Conservation (phyloP, 2,113 vertebrate species). For the Mustelus asterias region DNA sequence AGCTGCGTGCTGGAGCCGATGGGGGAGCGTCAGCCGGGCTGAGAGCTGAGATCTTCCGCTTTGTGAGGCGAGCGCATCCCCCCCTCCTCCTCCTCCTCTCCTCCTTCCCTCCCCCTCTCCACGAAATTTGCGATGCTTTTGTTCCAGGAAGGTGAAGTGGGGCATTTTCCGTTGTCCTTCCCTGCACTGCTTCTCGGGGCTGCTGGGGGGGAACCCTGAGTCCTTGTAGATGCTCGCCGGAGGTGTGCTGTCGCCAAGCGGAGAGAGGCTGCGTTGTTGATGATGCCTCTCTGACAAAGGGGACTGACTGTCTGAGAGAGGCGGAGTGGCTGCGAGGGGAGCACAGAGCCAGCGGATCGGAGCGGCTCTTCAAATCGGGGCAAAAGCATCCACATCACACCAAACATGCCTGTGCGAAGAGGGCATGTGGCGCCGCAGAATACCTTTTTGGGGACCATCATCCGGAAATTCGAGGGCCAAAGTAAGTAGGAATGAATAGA, state of each 20-base stretch:
- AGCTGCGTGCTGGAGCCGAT: conserved; percentile 57
- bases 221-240: not conserved
- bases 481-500: conserved; percentile 72
- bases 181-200: not conserved
- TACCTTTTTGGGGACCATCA: conserved; percentile 96
- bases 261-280: conserved; percentile 24
- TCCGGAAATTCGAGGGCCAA: conserved; percentile 99
- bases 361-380: not conserved
- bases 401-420: conserved; percentile 96
- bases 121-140: conserved; percentile 66
- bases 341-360: not conserved
- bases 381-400: conserved; percentile 37
- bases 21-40: conserved; percentile 62
- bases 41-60: conserved; percentile 61
- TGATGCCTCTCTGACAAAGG: conserved; percentile 32
- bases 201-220: not conserved
- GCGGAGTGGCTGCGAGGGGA: not conserved
- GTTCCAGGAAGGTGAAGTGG: not conserved
- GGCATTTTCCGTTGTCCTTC: not conserved
- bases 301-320: conserved; percentile 4
- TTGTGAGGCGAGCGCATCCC: too few species aligned
- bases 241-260: not conserved
- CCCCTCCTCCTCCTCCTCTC: too few species aligned
- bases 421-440: conserved; percentile 99
- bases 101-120: too few species aligned